phyloP scores from a whole-genome alignment of 2,113 vertebrate species.

The Notarius quadriscutis region DNA sequence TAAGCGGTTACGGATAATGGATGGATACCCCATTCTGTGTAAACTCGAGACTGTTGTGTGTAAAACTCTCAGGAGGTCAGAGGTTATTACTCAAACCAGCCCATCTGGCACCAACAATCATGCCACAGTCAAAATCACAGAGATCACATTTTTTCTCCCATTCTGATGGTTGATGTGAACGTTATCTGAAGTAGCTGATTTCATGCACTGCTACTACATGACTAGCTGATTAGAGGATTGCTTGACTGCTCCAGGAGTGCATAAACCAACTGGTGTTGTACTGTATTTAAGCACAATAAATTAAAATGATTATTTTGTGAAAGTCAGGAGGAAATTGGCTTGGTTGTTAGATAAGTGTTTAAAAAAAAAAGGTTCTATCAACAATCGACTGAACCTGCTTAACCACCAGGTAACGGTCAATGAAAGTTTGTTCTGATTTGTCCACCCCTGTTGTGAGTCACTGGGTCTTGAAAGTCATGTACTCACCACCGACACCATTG shows the following conservation, averaged over 20 bases:
- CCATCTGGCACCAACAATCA: no score
- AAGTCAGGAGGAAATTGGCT: neutral
- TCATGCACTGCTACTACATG: no score
- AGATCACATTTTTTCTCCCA: no score
- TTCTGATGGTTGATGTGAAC: no score
- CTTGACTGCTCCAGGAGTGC: neutral
- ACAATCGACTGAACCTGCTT: neutral
- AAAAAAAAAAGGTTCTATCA: neutral
- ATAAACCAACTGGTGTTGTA: neutral
- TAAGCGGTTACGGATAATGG: no score
- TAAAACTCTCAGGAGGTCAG: no score
- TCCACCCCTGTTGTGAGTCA: neutral
- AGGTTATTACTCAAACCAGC: no score
- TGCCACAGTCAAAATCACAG: no score
- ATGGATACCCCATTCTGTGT: no score
- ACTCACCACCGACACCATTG: neutral
- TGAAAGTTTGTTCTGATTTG: neutral
- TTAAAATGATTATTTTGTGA: neutral
- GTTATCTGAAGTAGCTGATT: no score
- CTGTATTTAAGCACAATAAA: neutral
- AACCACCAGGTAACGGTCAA: neutral
- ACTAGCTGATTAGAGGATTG: no score
- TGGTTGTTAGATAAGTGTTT: neutral
- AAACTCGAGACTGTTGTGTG: no score
- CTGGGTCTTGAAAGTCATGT: neutral